Evolutionary conservation across 2,888 invertebrate genomes (phyloP).

Genomic region (Leucophenga montana): DNA sequence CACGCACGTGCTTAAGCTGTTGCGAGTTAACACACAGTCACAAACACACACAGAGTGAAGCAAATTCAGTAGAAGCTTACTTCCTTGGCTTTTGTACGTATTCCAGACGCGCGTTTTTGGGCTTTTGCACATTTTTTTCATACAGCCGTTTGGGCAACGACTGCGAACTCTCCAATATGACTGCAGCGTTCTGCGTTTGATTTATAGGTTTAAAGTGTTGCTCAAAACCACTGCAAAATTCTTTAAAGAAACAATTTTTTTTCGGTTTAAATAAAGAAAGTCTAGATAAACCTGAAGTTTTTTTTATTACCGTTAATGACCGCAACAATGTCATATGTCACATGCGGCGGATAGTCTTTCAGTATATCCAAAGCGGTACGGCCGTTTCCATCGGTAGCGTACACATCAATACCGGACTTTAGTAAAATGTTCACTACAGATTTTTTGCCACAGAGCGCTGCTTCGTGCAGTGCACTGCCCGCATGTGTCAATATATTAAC

Average conservation of each 20-base stretch:
- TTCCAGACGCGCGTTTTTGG: conserved; percentile 39
- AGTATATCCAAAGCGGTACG: conserved; percentile 90
- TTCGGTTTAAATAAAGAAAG: conserved; percentile 24
- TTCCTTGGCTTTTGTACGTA: conserved; percentile 50
- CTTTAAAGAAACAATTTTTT: conserved; percentile 41
- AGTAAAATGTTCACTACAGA: conserved; percentile 88
- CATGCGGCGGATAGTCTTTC: conserved; percentile 88
- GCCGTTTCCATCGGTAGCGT: conserved; percentile 83
- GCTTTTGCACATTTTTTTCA: conserved; percentile 53
- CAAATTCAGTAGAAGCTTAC: conserved; percentile 45
- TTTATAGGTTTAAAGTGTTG: conserved; percentile 39
- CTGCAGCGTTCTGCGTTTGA: background rate
- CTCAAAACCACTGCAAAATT: conserved; percentile 47
- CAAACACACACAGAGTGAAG: conserved; percentile 2
- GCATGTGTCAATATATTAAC: conserved; percentile 88
- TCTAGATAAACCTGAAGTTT: conserved; percentile 27
- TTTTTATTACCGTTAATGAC: conserved; percentile 80
- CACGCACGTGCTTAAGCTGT: conserved; percentile 28
- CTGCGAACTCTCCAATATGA: conserved; percentile 45
- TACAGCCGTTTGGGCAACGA: conserved; percentile 54
- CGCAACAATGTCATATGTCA: conserved; percentile 87
- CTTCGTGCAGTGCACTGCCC: conserved; percentile 94
- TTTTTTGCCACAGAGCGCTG: conserved; percentile 91
- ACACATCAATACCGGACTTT: conserved; percentile 85
- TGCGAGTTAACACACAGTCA: conserved; percentile 11